Conservation (phyloP, 2,113 vertebrate species). For the Pseudois nayaur region DNA sequence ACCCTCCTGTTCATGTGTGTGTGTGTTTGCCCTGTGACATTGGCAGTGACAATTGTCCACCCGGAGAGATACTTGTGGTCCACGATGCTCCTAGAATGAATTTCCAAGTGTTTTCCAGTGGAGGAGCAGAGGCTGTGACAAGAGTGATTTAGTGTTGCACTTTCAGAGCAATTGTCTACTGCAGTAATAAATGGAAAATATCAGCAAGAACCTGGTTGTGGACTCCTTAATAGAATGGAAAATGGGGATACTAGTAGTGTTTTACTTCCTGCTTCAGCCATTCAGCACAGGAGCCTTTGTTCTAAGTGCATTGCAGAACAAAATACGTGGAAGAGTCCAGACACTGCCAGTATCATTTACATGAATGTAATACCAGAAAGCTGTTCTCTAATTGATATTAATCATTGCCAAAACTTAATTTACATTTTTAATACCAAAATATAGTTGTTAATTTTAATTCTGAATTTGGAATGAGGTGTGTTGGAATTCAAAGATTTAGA, state of each 20-base stretch:
- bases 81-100: conserved; percentile 12
- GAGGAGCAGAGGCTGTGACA: neutral
- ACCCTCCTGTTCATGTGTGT: neutral
- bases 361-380: neutral
- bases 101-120: neutral
- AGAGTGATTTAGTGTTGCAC: conserved; percentile 28
- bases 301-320: neutral
- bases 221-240: neutral
- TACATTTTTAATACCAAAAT: neutral
- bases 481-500: neutral
- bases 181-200: conserved; percentile 67
- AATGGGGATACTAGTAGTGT: rapidly evolving
- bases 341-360: neutral
- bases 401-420: neutral
- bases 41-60: neutral
- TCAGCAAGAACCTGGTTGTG: neutral
- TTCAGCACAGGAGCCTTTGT: rapidly evolving
- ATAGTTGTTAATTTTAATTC: neutral
- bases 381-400: neutral
- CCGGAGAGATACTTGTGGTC: conserved; percentile 2
- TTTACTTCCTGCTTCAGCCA: rapidly evolving
- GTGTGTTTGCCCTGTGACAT: neutral
- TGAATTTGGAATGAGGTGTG: neutral
- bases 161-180: conserved; percentile 58
- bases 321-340: neutral